Evolutionary conservation across 1,140 invertebrate species (phyloP), one percentile per base, ranked within the genome.

Genomic region (Amphibalanus amphitrite): DNA sequence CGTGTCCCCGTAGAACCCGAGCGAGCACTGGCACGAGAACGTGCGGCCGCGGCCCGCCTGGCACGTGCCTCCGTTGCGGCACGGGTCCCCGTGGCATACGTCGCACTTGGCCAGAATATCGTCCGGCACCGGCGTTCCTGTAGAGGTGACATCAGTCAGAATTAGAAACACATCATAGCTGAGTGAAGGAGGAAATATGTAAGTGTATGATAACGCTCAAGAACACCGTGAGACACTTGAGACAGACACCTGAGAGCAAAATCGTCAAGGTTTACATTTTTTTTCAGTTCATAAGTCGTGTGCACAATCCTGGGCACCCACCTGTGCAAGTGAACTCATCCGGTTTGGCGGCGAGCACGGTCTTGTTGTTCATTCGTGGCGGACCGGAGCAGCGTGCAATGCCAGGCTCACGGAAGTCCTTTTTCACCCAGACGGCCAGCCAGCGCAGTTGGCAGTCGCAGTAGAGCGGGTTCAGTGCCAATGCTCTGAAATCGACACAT

Each of bases 381-480:
- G 97, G 97, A 74, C 93, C 93, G 23, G 88, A 87, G 79, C 96
- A 99, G 47, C 89, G 85, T 0, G 97, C 96, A 69, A 98, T 98
- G 23, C 97, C 97, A 0, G 95, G 92, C 80, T 99, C 97, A 67
- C 98, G 89, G 80, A 90, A 95, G 78, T 94, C 93, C 72, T 88
- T 86, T 83, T 98, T 97, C 69, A 98, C 94, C 94, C 94, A 98
- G 78, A 97, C 93, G 15, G 94, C 90, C 70, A 99, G 83, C 97
- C 97, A 99, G 77, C 89, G 88, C 74, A 98, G 81, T 69, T 88
- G 88, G 81, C 97, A 99, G 82, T 99, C 96, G 81, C 97, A 99
- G 82, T 97, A 97, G 47, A 99, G 82, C 0, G 95, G 94, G 84
- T 99, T 99, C 25, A 91, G 89, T 70, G 97, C 96, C 29, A 99